A percentile compares a stretch with the other conserved stretches of the same genome.
These are phyloP conservation scores for Halcyon badia DNA, from an alignment of 2,797 vertebrate species.

Conservation along the genomic window DNA sequence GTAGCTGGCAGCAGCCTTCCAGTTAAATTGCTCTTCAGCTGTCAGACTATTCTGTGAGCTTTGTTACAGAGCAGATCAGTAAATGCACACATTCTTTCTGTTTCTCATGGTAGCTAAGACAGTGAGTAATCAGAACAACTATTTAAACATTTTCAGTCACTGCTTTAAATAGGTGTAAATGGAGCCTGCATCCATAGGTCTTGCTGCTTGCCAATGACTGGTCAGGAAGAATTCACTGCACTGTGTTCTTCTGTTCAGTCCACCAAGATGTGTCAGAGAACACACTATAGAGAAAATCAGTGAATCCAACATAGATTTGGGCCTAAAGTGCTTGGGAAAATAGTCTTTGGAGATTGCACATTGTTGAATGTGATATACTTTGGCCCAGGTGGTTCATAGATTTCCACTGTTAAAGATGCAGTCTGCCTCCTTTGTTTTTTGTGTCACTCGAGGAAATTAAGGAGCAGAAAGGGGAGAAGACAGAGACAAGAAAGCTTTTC, in stretches of 20 bases:
- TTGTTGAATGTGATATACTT: background rate
- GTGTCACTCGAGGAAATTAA: background rate
- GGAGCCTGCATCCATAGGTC: background rate
- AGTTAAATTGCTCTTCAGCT: slow-evolving; percentile 38
- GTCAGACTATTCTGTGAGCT: background rate
- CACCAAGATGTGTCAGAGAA: background rate
- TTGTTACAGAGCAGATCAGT: background rate
- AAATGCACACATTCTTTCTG: background rate
- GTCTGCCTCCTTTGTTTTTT: background rate
- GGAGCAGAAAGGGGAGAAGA: background rate
- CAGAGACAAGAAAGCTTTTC: background rate
- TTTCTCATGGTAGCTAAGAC: background rate
- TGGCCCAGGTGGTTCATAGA: background rate
- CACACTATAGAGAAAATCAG: background rate
- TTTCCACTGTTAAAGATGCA: background rate
- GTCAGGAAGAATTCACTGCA: background rate
- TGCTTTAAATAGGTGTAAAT: background rate
- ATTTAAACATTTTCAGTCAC: slow-evolving; percentile 16
- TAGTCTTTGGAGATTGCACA: background rate
- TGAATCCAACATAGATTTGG: background rate
- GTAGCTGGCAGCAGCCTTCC: slow-evolving; percentile 36
- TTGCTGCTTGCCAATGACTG: background rate
- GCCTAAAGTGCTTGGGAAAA: background rate
- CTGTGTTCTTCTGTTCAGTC: background rate
- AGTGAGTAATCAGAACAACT: background rate